Conservation (phyloP, 2,888 invertebrate species). For the Tachina lurida region DNA sequence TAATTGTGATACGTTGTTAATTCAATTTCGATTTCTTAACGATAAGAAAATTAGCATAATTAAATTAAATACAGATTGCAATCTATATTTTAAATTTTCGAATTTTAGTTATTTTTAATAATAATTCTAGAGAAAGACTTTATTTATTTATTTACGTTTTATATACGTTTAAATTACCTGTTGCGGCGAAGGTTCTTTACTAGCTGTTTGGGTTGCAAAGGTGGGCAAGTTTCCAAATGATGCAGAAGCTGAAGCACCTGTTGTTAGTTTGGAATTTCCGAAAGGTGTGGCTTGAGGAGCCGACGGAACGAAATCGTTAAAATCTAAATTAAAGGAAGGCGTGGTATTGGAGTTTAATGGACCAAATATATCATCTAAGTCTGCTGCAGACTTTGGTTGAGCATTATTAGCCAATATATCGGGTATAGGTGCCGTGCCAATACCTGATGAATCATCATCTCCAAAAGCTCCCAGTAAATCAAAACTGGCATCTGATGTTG, state of each 20-base stretch:
- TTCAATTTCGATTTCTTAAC: no score
- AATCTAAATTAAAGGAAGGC: constrained; percentile 75
- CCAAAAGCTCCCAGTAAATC: constrained; percentile 85
- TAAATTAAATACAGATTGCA: no score
- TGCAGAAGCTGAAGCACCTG: constrained; percentile 63
- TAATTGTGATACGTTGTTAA: no score
- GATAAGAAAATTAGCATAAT: no score
- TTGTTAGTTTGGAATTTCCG: constrained; percentile 49
- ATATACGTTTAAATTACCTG: constrained; percentile 77
- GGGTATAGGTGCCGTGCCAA: constrained; percentile 80
- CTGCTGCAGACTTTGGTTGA: constrained; percentile 76
- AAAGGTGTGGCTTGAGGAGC: constrained; percentile 73
- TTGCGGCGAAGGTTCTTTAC: constrained; percentile 84
- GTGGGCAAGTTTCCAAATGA: constrained; percentile 74
- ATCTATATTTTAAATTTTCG: no score
- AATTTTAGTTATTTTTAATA: no score
- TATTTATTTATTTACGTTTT: no score
- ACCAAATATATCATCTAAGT: constrained; percentile 88
- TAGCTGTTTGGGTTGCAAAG: constrained; percentile 75
- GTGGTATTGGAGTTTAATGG: constrained; percentile 77
- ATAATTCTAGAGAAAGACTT: no score
- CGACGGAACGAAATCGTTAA: constrained; percentile 74
- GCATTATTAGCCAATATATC: constrained; percentile 78
- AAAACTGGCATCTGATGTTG: constrained; percentile 84
- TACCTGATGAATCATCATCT: constrained; percentile 80